Conservation (phyloP, 2,888 invertebrate species). For the Cosmorhoe ocellata region DNA sequence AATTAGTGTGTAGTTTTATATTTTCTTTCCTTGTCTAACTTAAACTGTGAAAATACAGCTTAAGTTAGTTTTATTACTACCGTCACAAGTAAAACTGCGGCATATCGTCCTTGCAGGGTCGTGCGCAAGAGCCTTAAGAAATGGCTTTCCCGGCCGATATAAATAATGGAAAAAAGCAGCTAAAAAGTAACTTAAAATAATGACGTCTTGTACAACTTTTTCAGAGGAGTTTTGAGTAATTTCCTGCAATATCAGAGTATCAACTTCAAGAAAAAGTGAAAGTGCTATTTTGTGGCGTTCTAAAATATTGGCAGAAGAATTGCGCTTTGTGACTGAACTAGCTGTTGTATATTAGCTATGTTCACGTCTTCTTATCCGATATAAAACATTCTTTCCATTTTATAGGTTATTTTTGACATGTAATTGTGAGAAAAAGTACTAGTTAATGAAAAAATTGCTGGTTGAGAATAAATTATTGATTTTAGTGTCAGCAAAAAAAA, state of each 20-base stretch:
- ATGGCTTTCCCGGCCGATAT: slow-evolving; percentile 24
- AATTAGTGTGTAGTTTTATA: too few relatives aligned
- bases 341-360: neutral
- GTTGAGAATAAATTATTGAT: too few relatives aligned
- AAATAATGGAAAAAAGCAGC: slow-evolving; percentile 31
- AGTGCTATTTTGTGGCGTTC: slow-evolving; percentile 3
- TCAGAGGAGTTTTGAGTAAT: slow-evolving; percentile 16
- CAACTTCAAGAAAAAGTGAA: slow-evolving; percentile 9
- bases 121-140: slow-evolving; percentile 16
- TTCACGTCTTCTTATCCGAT: too few relatives aligned
- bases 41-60: too few relatives aligned
- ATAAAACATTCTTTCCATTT: too few relatives aligned
- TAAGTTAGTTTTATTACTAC: too few relatives aligned
- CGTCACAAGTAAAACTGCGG: neutral
- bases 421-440: too few relatives aligned
- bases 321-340: neutral
- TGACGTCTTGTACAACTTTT: slow-evolving; percentile 23
- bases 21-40: too few relatives aligned
- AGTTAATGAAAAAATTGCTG: too few relatives aligned
- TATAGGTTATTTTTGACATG: too few relatives aligned
- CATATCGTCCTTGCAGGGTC: neutral
- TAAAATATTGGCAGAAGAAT: neutral
- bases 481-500: too few relatives aligned
- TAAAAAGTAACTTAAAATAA: slow-evolving; percentile 30
- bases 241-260: slow-evolving; percentile 6